Base-by-base conservation (phyloP, 2,113 vertebrate genomes). In the Pseudorhombus dupliciocellatus region DNA sequence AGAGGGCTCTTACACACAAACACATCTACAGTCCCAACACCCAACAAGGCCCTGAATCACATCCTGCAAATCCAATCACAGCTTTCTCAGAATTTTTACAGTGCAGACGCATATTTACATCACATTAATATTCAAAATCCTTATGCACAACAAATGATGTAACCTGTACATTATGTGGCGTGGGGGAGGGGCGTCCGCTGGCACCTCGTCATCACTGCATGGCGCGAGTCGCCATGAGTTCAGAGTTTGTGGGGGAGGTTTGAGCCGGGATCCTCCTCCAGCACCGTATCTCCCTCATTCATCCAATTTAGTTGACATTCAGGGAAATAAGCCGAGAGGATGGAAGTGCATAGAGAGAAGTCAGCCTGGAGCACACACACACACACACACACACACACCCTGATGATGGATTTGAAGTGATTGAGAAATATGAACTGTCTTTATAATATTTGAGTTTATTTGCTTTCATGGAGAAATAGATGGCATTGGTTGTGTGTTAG, bases 251-350 rank as follows among this genome's bases (percentile, higher is more conserved):
- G 46, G 53, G 66, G 52, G 61, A 63, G 54, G 66, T 62, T n/a
- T 55, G 68, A 61, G 59, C 80, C 63, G 73, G 66, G 59, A 66
- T 52, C 40, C 40, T 51, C 69, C 18, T 66, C 28, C 70, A 16
- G 63, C 40, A 0, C 53, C 55, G 56, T 16, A 74, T 70, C 72
- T 58, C 75, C 81, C 70, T 76, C 73, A 62, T 91, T 84, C 72
- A 82, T 87, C 79, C 80, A 89, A 83, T 81, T 89, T 74, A 88
- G 81, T 90, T 92, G 94, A 95, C 95, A 95, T 93, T 93, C 85
- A 79, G 89, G 86, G 88, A 94, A 95, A 94, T 94, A 93, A 93
- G 91, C 93, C 85, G 87, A 91, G 84, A 88, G 79, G 92, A 93
- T 60, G 69, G 82, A n/a, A 71, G 66, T 80, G 85, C 84, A 88